phyloP scores from a whole-genome alignment of 2,113 vertebrate genomes.

The Leiothrix lutea region DNA sequence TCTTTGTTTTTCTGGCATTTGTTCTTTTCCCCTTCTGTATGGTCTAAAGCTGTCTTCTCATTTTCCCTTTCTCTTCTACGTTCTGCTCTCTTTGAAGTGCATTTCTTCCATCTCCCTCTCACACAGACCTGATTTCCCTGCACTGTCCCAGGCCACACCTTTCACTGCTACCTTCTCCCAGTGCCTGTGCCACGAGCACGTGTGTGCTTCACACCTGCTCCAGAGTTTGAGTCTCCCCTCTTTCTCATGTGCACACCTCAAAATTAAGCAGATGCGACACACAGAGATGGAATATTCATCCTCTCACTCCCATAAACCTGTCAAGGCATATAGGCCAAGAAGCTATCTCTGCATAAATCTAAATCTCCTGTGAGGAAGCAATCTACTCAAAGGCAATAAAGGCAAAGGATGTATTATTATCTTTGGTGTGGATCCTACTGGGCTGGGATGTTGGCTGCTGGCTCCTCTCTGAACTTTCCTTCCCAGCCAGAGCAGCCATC shows the following conservation, averaged over 20 bases:
- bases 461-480: slow-evolving; percentile 50
- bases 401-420: slow-evolving; percentile 58
- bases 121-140: neutral
- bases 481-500: slow-evolving; percentile 53
- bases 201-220: neutral
- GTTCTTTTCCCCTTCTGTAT: neutral
- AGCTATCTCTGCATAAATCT: slow-evolving; percentile 57
- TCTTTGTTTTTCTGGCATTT: slow-evolving; percentile 29
- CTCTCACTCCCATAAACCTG: slow-evolving; percentile 53
- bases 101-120: neutral
- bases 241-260: slow-evolving; percentile 47
- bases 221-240: neutral
- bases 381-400: slow-evolving; percentile 62
- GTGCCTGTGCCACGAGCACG: neutral
- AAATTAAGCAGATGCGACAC: slow-evolving; percentile 42
- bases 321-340: slow-evolving; percentile 55
- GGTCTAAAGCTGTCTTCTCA: neutral
- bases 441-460: slow-evolving; percentile 54
- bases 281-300: slow-evolving; percentile 31
- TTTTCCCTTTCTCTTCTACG: neutral
- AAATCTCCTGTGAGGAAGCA: slow-evolving; percentile 58
- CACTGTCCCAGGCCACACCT: neutral
- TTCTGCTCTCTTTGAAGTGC: neutral
- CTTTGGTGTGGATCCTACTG: slow-evolving; percentile 63
- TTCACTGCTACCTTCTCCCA: neutral